Conservation (phyloP, 1,140 invertebrate genomes). For the Drosophila nigromelanica region DNA sequence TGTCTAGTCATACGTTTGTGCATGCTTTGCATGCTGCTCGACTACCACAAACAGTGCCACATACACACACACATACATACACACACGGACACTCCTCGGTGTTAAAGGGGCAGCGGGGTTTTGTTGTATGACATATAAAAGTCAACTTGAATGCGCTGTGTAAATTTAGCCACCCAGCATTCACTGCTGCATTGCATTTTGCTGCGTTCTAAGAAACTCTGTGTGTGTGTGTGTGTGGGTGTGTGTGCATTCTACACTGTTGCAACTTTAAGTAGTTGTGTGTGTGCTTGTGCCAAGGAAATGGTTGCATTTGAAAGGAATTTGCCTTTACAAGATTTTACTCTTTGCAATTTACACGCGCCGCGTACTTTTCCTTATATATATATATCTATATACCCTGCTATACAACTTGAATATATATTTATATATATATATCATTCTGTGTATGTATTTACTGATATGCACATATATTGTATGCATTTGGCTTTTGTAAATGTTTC, state of each 20-base stretch:
- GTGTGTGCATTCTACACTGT: constrained; percentile 27
- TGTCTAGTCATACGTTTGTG: constrained; percentile 57
- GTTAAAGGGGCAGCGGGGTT: too few relatives aligned
- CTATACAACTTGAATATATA: constrained; percentile 7
- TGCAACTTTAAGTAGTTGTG: constrained; percentile 77
- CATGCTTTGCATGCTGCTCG: constrained; percentile 51
- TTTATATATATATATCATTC: constrained; percentile 11
- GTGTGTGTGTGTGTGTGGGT: constrained; percentile 18
- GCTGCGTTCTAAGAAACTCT: constrained; percentile 20
- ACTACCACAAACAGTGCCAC: constrained; percentile 19
- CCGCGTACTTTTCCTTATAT: constrained; percentile 54
- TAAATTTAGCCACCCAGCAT: constrained; percentile 58
- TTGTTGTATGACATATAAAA: constrained; percentile 80
- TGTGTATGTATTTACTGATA: constrained; percentile 29
- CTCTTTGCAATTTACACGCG: constrained; percentile 81
- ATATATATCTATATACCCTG: background rate
- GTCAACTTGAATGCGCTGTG: constrained; percentile 79
- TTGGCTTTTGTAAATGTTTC: constrained; percentile 81
- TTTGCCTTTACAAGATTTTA: constrained; percentile 81
- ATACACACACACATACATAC: constrained; percentile 5
- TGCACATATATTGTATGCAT: constrained; percentile 57
- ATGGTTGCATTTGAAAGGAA: constrained; percentile 79
- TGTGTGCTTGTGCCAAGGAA: constrained; percentile 39
- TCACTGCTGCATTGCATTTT: constrained; percentile 28
- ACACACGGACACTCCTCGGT: background rate